A percentile compares a stretch with the other conserved stretches of the same genome.
Conservation (phyloP, 2,888 invertebrate species). For the Drosophila nigricruria region DNA sequence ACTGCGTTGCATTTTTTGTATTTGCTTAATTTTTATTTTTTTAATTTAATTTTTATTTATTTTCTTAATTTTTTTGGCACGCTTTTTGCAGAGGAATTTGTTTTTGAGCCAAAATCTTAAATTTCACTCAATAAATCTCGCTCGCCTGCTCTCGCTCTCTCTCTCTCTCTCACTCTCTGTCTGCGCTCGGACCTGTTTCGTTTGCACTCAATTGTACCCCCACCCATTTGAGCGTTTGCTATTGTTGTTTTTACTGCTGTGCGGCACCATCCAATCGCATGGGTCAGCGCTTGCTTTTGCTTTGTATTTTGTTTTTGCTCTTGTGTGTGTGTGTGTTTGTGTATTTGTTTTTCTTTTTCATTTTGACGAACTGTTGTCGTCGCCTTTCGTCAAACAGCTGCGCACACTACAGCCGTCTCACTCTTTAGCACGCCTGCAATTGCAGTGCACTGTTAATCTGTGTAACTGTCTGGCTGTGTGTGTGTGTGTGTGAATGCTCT, state of each 20-base stretch:
- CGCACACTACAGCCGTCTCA: constrained; percentile 57
- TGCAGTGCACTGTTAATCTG: constrained; percentile 31
- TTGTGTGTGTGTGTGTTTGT: not conserved
- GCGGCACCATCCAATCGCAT: constrained; percentile 69
- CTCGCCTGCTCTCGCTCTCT: not conserved
- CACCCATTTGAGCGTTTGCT: constrained; percentile 60
- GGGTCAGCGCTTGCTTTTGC: constrained; percentile 56
- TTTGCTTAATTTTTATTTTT: constrained; percentile 54
- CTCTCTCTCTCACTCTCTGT: not conserved
- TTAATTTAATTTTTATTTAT: constrained; percentile 15
- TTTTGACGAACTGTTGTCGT: constrained; percentile 81
- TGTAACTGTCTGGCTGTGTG: not conserved
- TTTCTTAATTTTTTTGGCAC: constrained; percentile 55
- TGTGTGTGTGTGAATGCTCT: constrained; percentile 20
- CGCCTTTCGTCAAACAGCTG: constrained; percentile 72
- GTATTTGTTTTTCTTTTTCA: constrained; percentile 43
- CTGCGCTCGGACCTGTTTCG: constrained; percentile 48
- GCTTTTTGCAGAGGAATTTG: constrained; percentile 48
- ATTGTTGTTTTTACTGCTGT: constrained; percentile 44
- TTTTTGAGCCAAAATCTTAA: constrained; percentile 14
- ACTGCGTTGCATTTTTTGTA: constrained; percentile 77
- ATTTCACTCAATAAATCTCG: constrained; percentile 50
- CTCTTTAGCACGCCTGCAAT: constrained; percentile 55
- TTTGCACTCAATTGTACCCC: constrained; percentile 53
- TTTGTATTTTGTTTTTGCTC: constrained; percentile 57